These are phyloP conservation scores for Entomyzon cyanotis DNA, from an alignment of 2,113 vertebrate species.

Conservation along the genomic window DNA sequence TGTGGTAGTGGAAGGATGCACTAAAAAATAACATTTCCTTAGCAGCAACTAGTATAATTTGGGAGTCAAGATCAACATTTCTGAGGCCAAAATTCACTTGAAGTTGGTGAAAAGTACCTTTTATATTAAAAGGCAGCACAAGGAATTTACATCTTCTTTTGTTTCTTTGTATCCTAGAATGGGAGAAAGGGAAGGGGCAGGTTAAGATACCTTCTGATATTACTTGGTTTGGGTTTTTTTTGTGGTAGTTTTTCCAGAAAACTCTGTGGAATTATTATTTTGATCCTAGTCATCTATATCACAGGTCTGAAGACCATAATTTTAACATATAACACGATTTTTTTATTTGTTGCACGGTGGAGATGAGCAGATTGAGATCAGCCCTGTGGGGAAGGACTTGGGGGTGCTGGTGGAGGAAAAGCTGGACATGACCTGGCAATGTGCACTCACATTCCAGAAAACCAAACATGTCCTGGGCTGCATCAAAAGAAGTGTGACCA, in stretches of 20 bases:
- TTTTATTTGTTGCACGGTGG: neutral
- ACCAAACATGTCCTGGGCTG: neutral
- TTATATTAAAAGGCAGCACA: neutral
- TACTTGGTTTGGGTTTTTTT: neutral
- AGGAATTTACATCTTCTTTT: neutral
- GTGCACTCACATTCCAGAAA: neutral
- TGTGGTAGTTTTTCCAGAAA: neutral
- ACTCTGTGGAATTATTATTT: neutral
- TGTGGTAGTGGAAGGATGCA: neutral
- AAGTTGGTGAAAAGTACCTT: neutral
- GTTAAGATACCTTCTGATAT: neutral
- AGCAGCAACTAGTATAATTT: neutral
- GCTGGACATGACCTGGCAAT: neutral
- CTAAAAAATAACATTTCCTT: neutral
- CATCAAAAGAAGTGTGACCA: neutral
- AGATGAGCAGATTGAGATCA: neutral
- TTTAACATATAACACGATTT: neutral
- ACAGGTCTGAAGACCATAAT: neutral
- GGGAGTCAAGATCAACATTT: neutral
- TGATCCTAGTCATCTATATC: neutral
- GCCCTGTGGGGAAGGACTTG: neutral
- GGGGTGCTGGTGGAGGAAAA: neutral
- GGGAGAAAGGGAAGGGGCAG: neutral
- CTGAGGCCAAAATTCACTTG: neutral
- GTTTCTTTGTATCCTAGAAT: neutral